Base-by-base conservation (phyloP, 37 sponge, comb jelly and placozoan genomes). In the Aplysina aerophoba region DNA sequence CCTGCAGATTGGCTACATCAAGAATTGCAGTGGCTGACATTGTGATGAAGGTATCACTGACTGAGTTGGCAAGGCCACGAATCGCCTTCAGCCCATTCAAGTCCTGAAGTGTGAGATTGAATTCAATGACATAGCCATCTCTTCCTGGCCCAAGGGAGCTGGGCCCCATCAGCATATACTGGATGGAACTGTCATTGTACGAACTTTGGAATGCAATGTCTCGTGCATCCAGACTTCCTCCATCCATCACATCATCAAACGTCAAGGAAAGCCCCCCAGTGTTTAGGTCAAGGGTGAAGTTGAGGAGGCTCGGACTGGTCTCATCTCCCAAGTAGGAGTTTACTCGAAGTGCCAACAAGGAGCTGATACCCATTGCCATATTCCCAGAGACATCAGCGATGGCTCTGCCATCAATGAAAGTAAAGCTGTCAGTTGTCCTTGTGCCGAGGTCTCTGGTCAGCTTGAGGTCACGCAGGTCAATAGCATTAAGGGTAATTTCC, bases 221-320 rank as follows among this genome's bases (percentile, higher is more conserved):
- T 0, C 22, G 73, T 30, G 84, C 66, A 11, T 58, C 61, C 17
- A 95, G 57, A 14, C 84, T 80, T 2, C 81, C 75, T 0, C 81
- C 88, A 65, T 85, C 69, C 92, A 95, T 87, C 55, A 95, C 80
- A 67, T 92, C 90, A 92, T 95, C 86, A 85, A 92, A 97, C 0
- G 90, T 91, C 31, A 97, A 71, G n/a, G 33, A 36, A 4, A 97
- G 59, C 15, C 61, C 38, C 11, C 95, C 95, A 54, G 60, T 66
- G 59, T 94, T 81, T 55, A 97, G 37, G 59, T 97, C 94, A 38
- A 97, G 74, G 17, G 87, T 84, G 39, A 86, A 97, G 69, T 69
- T 85, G 13, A 77, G 41, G 1, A 97, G 58, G 4, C n/a, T 55
- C 38, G 97, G 92, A 5, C 39, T 71, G 22, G 91, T 94, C 54